Base-by-base conservation (phyloP, 2,113 vertebrate genomes). In the Amblyopsis rosae region DNA sequence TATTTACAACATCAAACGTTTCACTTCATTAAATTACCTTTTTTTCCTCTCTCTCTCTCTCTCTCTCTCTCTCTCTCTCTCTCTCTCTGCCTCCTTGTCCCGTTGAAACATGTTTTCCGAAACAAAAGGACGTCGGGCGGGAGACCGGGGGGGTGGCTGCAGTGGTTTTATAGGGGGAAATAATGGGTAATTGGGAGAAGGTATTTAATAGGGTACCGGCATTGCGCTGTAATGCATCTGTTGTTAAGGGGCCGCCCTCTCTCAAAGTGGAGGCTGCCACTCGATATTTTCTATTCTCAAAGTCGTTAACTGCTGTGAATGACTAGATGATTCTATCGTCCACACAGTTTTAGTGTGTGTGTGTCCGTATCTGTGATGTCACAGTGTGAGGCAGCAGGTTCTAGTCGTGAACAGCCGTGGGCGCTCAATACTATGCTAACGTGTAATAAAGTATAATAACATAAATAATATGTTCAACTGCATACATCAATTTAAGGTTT, bases 1-100 rank as follows among this genome's bases (percentile, higher is more conserved):
- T 90, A 92, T 92, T 93, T 92, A 88, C 78, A 91, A 92, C 90
- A 92, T 94, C 92, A 93, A 94, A 94, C 90, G 84, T 87, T 93
- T 92, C 88, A 92, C 92, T 94, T 92, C 91, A 91, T 94, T 93
- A 93, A 89, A 86, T 81, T 85, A 85, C 80, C 83, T 87, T 85
- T 83, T 76, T 60, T 48, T 26, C 9, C 62, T 65, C 76, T 77
- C 71, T 64, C 74, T 65, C 74, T 65, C 74, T 49, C 77, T 70
- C 70, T 66, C 51, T 50, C 56, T 67, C 65, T 59, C 60, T 69
- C 73, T 73, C 64, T 19, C 57, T 62, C 67, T 33, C 53, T 59
- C 35, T 59, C 50, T 64, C 69, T 47, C 59, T 46, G 61, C 72
- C 80, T 76, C 79, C 76, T 50, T 67, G 75, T 88, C 86, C 84